Evolutionary conservation across 2,113 vertebrate species (phyloP).

Genomic region (Leptobrachium leishanense): DNA sequence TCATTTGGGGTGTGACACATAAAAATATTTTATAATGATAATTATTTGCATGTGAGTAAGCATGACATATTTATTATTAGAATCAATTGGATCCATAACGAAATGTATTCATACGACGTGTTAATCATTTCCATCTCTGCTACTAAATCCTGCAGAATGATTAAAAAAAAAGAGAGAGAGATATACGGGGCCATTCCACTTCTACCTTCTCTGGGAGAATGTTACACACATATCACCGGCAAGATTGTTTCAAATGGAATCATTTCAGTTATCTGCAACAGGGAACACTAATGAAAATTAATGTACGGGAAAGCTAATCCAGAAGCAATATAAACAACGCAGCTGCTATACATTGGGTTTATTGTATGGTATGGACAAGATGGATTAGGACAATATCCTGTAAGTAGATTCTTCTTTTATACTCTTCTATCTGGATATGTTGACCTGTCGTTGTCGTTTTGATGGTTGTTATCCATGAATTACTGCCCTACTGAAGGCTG

Average conservation of each 20-base stretch:
- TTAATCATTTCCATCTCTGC: conserved; percentile 26
- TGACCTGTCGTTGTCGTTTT: too few relatives aligned
- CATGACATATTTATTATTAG: conserved; percentile 41
- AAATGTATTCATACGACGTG: conserved; percentile 34
- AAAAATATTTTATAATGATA: conserved; percentile 29
- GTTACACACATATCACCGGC: background rate
- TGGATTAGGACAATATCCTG: conserved; percentile 18
- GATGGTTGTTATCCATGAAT: too few relatives aligned
- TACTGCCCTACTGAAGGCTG: too few relatives aligned
- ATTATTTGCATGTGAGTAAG: conserved; percentile 36
- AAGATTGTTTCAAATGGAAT: conserved; percentile 32
- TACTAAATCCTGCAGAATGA: background rate
- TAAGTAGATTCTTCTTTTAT: background rate
- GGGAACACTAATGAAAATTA: conserved; percentile 42
- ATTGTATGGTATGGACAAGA: conserved; percentile 22
- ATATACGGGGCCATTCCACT: conserved; percentile 7
- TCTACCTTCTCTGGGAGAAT: conserved; percentile 6
- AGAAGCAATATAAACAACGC: conserved; percentile 37
- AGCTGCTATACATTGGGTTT: conserved; percentile 27
- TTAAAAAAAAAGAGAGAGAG: conserved; percentile 22
- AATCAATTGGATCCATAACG: conserved; percentile 40
- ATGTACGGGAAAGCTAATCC: conserved; percentile 44
- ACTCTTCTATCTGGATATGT: too few relatives aligned
- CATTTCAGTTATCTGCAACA: conserved; percentile 37
- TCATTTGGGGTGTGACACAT: conserved; percentile 32